phyloP scores from a whole-genome alignment of 2,113 vertebrate species.

The Bagarius yarrelli region DNA sequence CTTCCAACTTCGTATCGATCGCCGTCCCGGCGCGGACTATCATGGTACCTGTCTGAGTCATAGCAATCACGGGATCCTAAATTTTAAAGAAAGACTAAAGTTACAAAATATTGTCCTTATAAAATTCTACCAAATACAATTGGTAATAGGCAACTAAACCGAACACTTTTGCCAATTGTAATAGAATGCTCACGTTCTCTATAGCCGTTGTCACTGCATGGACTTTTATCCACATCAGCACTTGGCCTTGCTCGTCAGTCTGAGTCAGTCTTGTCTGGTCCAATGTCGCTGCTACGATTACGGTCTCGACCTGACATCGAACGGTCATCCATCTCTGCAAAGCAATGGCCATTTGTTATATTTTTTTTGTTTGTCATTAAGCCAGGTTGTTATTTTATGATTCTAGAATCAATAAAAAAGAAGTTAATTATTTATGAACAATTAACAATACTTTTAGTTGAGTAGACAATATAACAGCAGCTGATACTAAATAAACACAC shows the following conservation, averaged over 20 bases:
- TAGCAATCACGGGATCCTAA: slow-evolving; percentile 87
- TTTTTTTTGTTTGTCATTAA: background rate
- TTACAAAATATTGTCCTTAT: background rate
- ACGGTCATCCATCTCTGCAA: slow-evolving; percentile 83
- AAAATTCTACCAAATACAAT: no score
- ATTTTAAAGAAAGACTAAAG: slow-evolving; percentile 6
- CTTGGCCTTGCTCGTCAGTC: slow-evolving; percentile 88
- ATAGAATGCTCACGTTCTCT: slow-evolving; percentile 76
- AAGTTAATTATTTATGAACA: no score
- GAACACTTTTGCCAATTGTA: background rate
- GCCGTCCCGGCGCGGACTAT: slow-evolving; percentile 67
- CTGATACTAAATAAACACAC: background rate
- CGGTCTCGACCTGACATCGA: slow-evolving; percentile 81
- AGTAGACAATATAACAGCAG: background rate
- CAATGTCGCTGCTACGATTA: slow-evolving; percentile 76
- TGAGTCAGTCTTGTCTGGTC: slow-evolving; percentile 88
- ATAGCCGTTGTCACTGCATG: slow-evolving; percentile 81
- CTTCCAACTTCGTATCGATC: slow-evolving; percentile 57
- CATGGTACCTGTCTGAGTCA: slow-evolving; percentile 81
- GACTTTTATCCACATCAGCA: slow-evolving; percentile 77
- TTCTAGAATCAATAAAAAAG: no score
- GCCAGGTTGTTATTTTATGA: background rate
- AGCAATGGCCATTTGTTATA: background rate
- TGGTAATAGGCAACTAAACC: background rate
- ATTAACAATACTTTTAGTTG: background rate